These are phyloP conservation scores for Chionis minor DNA, from an alignment of 2,113 vertebrate genomes.

Conservation along the genomic window DNA sequence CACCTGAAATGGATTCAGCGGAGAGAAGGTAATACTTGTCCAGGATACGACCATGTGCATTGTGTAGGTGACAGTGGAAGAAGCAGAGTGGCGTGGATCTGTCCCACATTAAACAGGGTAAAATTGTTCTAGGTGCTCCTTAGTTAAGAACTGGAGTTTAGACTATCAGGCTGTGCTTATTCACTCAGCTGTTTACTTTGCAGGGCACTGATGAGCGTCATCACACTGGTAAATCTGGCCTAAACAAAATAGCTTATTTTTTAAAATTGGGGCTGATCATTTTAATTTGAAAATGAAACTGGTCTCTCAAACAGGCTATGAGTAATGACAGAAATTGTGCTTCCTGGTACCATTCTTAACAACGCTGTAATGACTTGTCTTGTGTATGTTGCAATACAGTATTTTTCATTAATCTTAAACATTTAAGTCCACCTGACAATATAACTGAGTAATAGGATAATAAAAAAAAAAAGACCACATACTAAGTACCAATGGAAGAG, in stretches of 20 bases:
- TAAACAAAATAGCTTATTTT: background rate
- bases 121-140: background rate
- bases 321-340: background rate
- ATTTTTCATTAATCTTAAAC: background rate
- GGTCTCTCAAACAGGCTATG: background rate
- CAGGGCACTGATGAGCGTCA: background rate
- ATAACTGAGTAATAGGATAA: background rate
- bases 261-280: background rate
- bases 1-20: background rate
- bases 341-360: fast-evolving
- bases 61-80: background rate
- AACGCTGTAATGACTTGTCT: background rate
- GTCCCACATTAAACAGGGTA: background rate
- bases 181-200: background rate
- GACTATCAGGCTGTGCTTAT: fast-evolving
- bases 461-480: background rate
- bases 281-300: background rate
- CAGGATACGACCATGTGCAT: background rate
- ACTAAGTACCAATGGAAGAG: background rate
- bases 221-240: background rate
- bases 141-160: background rate
- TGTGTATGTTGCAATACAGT: background rate
- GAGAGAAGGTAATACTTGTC: background rate
- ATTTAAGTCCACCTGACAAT: background rate
- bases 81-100: background rate